Evolutionary conservation across 1,140 invertebrate genomes (phyloP).

Genomic region (Vollenhovia emeryi): DNA sequence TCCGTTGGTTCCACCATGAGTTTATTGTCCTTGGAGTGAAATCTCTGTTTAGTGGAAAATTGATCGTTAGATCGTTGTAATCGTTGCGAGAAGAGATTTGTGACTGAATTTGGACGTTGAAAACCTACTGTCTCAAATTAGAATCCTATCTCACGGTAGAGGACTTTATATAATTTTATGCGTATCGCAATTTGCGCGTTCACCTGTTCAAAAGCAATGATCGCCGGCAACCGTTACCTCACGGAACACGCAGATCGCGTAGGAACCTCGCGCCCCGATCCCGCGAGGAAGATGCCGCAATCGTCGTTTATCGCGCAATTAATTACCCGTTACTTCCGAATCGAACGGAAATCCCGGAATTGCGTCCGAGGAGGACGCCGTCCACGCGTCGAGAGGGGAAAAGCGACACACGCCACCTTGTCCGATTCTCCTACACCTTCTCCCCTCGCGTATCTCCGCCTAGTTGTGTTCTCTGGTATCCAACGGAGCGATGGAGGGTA

Average conservation of each 20-base stretch:
- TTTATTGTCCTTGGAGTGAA: too few relatives aligned
- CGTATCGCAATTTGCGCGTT: background rate
- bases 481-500: slow-evolving; percentile 69
- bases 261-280: background rate
- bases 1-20: too few relatives aligned
- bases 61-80: too few relatives aligned
- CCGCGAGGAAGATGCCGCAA: background rate
- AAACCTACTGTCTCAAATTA: too few relatives aligned
- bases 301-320: background rate
- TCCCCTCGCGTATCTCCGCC: slow-evolving; percentile 40
- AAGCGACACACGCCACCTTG: background rate
- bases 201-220: background rate
- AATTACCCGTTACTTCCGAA: background rate
- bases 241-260: background rate
- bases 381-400: background rate
- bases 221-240: background rate
- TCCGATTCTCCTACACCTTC: slow-evolving; percentile 14
- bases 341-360: background rate
- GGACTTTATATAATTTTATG: background rate
- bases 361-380: background rate
- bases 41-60: too few relatives aligned
- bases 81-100: too few relatives aligned
- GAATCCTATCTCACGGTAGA: too few relatives aligned
- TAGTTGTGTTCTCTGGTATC: slow-evolving; percentile 71
- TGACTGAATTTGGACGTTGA: too few relatives aligned